phyloP scores from a whole-genome alignment of 92 coral and sea anemone genomes.

The Paragorgia papillata region DNA sequence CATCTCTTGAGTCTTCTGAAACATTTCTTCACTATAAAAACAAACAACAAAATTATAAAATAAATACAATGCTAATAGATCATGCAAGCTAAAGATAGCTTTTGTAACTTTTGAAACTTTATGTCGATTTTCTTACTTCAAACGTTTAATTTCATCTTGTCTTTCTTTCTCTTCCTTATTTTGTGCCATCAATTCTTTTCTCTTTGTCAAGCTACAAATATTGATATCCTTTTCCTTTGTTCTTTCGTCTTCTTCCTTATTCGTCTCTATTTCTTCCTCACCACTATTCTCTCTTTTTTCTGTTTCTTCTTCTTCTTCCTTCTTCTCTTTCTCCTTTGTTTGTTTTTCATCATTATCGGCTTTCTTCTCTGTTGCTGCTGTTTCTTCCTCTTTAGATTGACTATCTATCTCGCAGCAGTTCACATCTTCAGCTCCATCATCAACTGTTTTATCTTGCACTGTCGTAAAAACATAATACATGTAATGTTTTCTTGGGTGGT shows the following conservation, averaged over 20 bases:
- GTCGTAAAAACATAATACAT: too few relatives aligned
- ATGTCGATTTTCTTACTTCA: constrained; percentile 25
- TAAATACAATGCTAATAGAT: not conserved
- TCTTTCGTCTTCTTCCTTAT: not conserved
- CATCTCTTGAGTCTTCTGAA: constrained; percentile 4
- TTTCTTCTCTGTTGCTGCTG: too few relatives aligned
- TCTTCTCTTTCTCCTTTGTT: too few relatives aligned
- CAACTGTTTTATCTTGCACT: too few relatives aligned
- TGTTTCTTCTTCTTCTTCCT: too few relatives aligned
- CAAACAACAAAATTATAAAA: not conserved
- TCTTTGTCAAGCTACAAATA: not conserved
- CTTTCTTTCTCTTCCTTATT: constrained; percentile 21
- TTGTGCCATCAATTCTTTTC: constrained; percentile 1
- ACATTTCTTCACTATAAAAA: constrained; percentile 23
- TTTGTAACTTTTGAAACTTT: too few relatives aligned
- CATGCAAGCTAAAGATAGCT: not conserved
- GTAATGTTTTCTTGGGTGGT: too few relatives aligned
- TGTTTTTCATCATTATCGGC: too few relatives aligned
- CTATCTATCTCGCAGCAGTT: too few relatives aligned
- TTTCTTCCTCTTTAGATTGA: too few relatives aligned
- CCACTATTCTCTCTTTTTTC: not conserved
- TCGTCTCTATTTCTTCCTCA: not conserved
- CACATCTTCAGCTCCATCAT: too few relatives aligned
- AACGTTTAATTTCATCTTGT: not conserved
- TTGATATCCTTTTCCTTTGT: not conserved